Conservation (phyloP, 2,888 invertebrate species). For the Xanthia togata region DNA sequence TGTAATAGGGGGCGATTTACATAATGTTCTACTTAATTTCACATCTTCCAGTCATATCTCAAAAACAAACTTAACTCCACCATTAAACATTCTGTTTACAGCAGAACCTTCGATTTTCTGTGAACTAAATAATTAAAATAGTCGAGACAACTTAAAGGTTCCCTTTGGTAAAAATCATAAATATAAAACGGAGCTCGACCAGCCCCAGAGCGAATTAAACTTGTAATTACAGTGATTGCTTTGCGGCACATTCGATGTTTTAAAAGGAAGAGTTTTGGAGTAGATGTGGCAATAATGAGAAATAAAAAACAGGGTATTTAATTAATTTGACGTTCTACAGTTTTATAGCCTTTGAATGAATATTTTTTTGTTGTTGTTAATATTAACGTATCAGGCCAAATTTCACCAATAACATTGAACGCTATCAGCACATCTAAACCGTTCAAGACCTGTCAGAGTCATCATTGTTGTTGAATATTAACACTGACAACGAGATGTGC, state of each 20-base stretch:
- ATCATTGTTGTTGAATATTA: background rate
- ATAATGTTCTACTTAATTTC: background rate
- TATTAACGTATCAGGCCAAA: background rate
- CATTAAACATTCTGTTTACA: slow-evolving; percentile 16
- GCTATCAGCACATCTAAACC: fast-evolving
- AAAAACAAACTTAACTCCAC: slow-evolving; percentile 3
- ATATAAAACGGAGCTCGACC: slow-evolving; percentile 60
- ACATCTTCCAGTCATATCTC: background rate
- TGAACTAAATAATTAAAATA: slow-evolving; percentile 54
- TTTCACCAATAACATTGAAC: background rate
- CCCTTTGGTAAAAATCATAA: slow-evolving; percentile 65
- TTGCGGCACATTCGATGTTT: slow-evolving; percentile 70
- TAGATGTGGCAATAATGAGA: slow-evolving; percentile 54
- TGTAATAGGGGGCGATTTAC: background rate
- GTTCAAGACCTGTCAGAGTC: too few relatives aligned
- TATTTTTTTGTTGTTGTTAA: background rate
- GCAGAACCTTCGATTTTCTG: slow-evolving; percentile 11
- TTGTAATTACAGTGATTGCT: slow-evolving; percentile 79
- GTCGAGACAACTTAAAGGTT: slow-evolving; percentile 41
- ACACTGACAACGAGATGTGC: background rate
- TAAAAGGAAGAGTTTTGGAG: slow-evolving; percentile 31
- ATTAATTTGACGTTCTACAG: background rate
- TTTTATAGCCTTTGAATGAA: background rate
- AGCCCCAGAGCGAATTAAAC: slow-evolving; percentile 73
- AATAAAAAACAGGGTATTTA: background rate